Base-by-base conservation (phyloP, 2,888 invertebrate species). In the Belgica antarctica region DNA sequence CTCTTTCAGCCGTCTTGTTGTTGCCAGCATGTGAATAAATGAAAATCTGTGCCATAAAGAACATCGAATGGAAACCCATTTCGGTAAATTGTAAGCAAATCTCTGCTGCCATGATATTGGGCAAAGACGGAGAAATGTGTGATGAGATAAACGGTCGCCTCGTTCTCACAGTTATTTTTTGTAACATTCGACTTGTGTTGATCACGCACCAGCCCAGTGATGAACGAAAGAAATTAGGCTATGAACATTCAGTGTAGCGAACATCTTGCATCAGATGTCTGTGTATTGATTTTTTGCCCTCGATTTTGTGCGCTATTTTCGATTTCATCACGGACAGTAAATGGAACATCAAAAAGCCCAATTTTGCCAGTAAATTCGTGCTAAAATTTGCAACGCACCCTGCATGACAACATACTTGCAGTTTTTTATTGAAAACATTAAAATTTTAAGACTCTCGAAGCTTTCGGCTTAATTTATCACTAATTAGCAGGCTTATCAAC, bases 21-120 rank as follows among this genome's bases (percentile, higher is more conserved):
- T 59, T 34, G 62, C 17, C 34, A 25, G 27, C 24, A 41, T 15
- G 24, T 22, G 24, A 10, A 62, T 12, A 41, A 36, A 28, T n/a
- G n/a, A 36, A 65, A 65, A 41, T 24, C 36, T 65, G 25, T 27
- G 47, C 65, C 15, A 65, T 65, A 65, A 65, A 65, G n/a, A 65
- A 65, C 65, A 47, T 65, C 15, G 27, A 65, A 65, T 46, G 65
- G 36, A 19, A 65, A 47, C 28, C 65, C 46, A 65, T 65, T 65
- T 63, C 28, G 46, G 46, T 47, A 65, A 65, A 65, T 65, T 65
- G 65, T 65, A 65, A 65, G 65, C 47, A 65, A 65, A 65, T 65
- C 65, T 65, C 41, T 47, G 19, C 22, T 19, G 59, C 27, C 27
- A 27, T 24, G n/a, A 59, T 27, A 27, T 19, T 59, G 59, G 52